phyloP scores from a whole-genome alignment of 2,797 vertebrate genomes.

The Ptychadena robeensis region DNA sequence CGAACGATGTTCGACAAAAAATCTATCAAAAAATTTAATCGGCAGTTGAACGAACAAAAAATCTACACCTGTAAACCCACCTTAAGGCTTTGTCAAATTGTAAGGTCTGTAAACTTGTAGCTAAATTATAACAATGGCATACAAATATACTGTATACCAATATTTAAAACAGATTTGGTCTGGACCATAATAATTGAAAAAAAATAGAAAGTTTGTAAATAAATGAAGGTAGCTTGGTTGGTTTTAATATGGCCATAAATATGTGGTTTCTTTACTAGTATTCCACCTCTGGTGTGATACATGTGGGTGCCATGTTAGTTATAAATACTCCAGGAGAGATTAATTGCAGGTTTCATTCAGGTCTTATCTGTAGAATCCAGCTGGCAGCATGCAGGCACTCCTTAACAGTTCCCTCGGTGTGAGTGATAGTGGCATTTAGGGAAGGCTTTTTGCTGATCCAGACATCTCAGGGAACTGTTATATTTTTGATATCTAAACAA shows the following conservation, averaged over 20 bases:
- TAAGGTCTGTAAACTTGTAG: too few relatives aligned
- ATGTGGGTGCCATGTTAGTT: not conserved
- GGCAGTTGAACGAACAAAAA: too few relatives aligned
- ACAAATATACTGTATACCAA: too few relatives aligned
- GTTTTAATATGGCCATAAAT: not conserved
- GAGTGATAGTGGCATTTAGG: not conserved
- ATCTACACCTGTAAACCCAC: too few relatives aligned
- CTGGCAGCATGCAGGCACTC: slow-evolving; percentile 10
- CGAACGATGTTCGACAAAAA: too few relatives aligned
- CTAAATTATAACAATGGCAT: too few relatives aligned
- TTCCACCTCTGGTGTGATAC: not conserved
- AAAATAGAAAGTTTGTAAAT: too few relatives aligned
- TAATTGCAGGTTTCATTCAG: slow-evolving; percentile 27
- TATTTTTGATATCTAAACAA: not conserved
- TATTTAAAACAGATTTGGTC: too few relatives aligned
- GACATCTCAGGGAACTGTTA: not conserved
- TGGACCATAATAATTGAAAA: too few relatives aligned
- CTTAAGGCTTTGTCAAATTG: too few relatives aligned
- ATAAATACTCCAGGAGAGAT: not conserved
- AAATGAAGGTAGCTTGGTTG: not conserved
- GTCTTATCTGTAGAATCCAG: slow-evolving; percentile 28
- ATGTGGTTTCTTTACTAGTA: not conserved
- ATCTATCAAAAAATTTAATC: too few relatives aligned
- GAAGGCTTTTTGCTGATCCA: not conserved
- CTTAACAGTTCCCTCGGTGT: not conserved